Evolutionary conservation across 1,140 invertebrate species (phyloP), one percentile per base, ranked within the genome.

Genomic region (Lepidurus packardi): DNA sequence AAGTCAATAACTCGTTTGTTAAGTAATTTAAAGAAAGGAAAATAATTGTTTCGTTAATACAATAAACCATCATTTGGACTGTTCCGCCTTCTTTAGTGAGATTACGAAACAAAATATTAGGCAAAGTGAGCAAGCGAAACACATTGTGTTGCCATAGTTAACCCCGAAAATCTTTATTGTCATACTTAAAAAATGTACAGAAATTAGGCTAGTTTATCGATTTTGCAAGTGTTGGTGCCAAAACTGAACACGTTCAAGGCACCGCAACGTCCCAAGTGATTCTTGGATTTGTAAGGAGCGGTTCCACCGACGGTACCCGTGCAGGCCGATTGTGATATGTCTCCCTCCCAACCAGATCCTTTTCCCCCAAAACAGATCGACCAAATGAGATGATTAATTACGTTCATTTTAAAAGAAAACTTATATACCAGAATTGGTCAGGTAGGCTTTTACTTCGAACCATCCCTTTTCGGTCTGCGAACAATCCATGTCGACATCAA

Each of bases 401-500:
- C 11, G 45, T 16, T 65, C 7, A 77, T 65, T 47, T 79, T 43
- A 21, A 47, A 10, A 24, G 11, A 21, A 53, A 44, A 83, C 75
- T 4, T 77, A 77, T 78, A 41, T 73, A 21, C 75, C 80, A 45
- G 73, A 73, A 65, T 83, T 81, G 73, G 80, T 81, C 7, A 81
- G 43, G 45, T 73, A 79, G 10, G 83, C 84, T 78, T 88, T 88
- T 8, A 88, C 21, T 78, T 88, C 87, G 80, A 88, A 88, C 85
- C 86, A 87, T 1, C 86, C 86, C 44, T 83, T 81, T 45, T 86
- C 82, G 6, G 85, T 85, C 78, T 84, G 83, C 13, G 82, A 83
- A 80, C 87, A 88, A 80, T 88, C 86, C 86, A 88, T 87, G 34
- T 84, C 82, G 0, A 87, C 78, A 75, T 86, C 85, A 16, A 86